Conservation (phyloP, 2,113 vertebrate species). For the Oenanthe melanoleuca region DNA sequence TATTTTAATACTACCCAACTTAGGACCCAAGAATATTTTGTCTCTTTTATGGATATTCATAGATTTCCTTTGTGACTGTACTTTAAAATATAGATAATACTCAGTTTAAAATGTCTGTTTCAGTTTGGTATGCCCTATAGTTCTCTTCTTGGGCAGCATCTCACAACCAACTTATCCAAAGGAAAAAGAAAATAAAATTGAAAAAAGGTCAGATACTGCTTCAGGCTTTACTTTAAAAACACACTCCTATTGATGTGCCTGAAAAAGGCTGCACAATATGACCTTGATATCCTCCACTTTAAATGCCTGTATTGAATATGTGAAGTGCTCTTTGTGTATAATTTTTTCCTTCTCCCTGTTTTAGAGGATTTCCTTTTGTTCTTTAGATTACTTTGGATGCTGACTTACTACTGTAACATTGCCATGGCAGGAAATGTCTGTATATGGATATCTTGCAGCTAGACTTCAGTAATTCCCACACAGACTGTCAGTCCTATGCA, state of each 20-base stretch:
- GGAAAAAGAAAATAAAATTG: background rate
- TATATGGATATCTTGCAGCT: slow-evolving; percentile 63
- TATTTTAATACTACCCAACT: slow-evolving; percentile 1
- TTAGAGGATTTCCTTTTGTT: slow-evolving; percentile 51
- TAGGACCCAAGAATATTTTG: background rate
- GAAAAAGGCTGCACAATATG: slow-evolving; percentile 21
- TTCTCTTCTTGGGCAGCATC: background rate
- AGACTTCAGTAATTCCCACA: slow-evolving; percentile 71
- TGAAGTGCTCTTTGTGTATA: slow-evolving; percentile 42
- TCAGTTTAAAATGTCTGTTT: background rate
- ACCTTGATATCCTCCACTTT: slow-evolving; percentile 25
- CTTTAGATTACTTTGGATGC: slow-evolving; percentile 47
- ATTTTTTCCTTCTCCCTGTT: slow-evolving; percentile 21
- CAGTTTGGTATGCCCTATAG: background rate
- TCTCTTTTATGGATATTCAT: background rate
- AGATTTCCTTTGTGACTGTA: background rate
- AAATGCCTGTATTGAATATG: slow-evolving; percentile 55
- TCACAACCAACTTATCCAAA: background rate
- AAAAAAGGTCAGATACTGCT: slow-evolving; percentile 33
- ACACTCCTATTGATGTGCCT: slow-evolving; percentile 12
- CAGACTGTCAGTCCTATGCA: slow-evolving; percentile 58
- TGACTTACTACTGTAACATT: slow-evolving; percentile 25
- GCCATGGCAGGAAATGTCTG: slow-evolving; percentile 44
- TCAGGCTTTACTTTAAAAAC: slow-evolving; percentile 22
- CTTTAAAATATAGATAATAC: background rate